Evolutionary conservation across 2,797 vertebrate genomes (phyloP).

Genomic region (Pygocentrus nattereri): DNA sequence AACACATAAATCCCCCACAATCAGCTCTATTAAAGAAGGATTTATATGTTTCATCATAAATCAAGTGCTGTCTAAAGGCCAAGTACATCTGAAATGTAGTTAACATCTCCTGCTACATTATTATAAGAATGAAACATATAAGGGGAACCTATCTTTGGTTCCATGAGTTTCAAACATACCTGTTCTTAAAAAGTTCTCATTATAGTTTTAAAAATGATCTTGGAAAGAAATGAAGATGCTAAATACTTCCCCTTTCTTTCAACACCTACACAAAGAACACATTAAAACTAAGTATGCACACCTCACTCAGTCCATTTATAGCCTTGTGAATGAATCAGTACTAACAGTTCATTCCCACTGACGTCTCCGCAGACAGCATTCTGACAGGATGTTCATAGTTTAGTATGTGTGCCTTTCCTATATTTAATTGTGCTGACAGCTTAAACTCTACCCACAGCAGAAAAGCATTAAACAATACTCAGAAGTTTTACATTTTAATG

Average conservation of each 20-base stretch:
- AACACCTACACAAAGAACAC: background rate
- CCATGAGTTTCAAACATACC: too few species aligned
- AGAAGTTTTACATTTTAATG: background rate
- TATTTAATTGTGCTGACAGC: background rate
- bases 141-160: too few species aligned
- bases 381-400: background rate
- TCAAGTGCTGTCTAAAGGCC: background rate
- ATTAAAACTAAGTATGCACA: background rate
- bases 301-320: background rate
- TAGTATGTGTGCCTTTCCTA: background rate
- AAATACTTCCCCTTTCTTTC: background rate
- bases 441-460: background rate
- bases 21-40: background rate
- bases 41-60: slow-evolving; percentile 18
- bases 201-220: background rate
- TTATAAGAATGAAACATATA: background rate
- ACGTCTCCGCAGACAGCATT: background rate
- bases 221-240: background rate
- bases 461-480: background rate
- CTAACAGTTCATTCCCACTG: background rate
- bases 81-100: background rate
- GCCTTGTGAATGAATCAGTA: background rate
- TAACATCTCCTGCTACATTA: background rate
- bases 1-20: background rate
- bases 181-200: background rate